Conservation (phyloP, 2,888 invertebrate genomes). For the Lumbricus terrestris region DNA sequence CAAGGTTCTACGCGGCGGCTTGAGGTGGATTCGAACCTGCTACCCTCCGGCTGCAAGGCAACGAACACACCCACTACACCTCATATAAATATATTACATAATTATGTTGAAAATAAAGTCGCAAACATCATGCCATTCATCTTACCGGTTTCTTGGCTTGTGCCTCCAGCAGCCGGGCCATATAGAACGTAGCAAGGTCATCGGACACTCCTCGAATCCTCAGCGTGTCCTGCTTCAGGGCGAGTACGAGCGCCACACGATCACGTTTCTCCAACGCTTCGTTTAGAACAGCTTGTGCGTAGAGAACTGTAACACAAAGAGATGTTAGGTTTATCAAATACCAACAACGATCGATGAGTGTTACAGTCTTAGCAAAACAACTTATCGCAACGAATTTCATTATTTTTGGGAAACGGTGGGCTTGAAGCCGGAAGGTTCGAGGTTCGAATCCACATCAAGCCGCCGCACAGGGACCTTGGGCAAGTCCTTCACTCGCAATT, state of each 20-base stretch:
- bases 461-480: too few species aligned
- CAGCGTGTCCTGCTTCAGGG: constrained; percentile 47
- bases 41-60: too few species aligned
- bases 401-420: too few species aligned
- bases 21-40: too few species aligned
- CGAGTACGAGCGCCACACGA: constrained; percentile 41
- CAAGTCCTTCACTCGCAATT: too few species aligned
- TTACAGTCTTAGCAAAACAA: too few species aligned
- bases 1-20: too few species aligned
- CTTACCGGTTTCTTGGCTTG: constrained; percentile 50
- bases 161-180: constrained; percentile 42
- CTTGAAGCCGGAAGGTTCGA: too few species aligned
- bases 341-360: neutral
- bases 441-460: too few species aligned
- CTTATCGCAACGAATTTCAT: too few species aligned
- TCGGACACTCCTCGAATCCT: constrained; percentile 47
- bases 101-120: neutral
- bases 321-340: neutral
- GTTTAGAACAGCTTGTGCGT: constrained; percentile 42
- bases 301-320: constrained; percentile 26
- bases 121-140: neutral
- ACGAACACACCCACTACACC: too few species aligned
- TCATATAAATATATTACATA: too few species aligned
- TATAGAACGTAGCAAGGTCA: constrained; percentile 50
- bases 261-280: constrained; percentile 43